Conservation (phyloP, 2,888 invertebrate species). For the Acanthopleura granulata region DNA sequence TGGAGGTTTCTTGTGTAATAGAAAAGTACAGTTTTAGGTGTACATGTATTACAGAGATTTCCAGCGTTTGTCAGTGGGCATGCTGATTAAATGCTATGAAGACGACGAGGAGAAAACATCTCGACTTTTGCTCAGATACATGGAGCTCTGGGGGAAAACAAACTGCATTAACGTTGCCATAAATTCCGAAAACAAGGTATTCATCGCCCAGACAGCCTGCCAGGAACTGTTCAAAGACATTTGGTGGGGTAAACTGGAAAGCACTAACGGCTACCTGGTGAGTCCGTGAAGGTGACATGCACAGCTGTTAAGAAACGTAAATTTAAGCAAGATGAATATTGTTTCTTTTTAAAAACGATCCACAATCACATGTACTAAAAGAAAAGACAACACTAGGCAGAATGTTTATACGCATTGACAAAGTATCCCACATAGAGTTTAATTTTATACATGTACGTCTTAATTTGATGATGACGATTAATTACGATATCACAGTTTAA, state of each 20-base stretch:
- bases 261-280: conserved; percentile 36
- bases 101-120: conserved; percentile 44
- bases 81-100: conserved; percentile 45
- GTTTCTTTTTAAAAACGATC: too few relatives aligned
- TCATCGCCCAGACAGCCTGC: conserved; percentile 53
- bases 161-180: conserved; percentile 46
- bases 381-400: too few relatives aligned
- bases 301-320: too few relatives aligned
- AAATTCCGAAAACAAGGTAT: conserved; percentile 48
- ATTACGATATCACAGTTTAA: too few relatives aligned
- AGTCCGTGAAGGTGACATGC: neutral
- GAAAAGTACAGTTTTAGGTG: too few relatives aligned
- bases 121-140: conserved; percentile 41
- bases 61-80: conserved; percentile 45
- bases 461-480: too few relatives aligned
- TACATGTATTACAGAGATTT: conserved; percentile 29
- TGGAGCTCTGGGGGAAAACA: conserved; percentile 43
- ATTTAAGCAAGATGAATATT: too few relatives aligned
- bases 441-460: too few relatives aligned
- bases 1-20: too few relatives aligned
- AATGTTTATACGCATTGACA: too few relatives aligned
- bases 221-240: conserved; percentile 51
- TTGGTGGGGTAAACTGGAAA: conserved; percentile 54
- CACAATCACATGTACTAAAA: too few relatives aligned
- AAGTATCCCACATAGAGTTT: too few relatives aligned